phyloP scores from a whole-genome alignment of 1,140 invertebrate genomes.

The Mycetomoellerius zeteki region DNA sequence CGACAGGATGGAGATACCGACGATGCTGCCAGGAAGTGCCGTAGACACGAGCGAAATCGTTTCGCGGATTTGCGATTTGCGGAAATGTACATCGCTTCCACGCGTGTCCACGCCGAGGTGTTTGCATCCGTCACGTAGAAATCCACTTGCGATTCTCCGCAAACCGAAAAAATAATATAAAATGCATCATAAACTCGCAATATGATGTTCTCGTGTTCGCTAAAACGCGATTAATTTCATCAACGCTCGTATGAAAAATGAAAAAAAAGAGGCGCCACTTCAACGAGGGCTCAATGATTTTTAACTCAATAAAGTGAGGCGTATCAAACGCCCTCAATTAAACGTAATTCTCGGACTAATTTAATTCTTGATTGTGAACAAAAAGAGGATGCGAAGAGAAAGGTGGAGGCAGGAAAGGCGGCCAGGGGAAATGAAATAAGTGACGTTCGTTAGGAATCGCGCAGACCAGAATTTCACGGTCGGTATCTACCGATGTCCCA shows the following conservation, averaged over 20 bases:
- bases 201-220: background rate
- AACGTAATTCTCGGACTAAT: constrained; percentile 52
- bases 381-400: background rate
- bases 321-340: constrained; percentile 34
- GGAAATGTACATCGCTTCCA: constrained; percentile 51
- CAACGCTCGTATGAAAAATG: background rate
- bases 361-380: constrained; percentile 40
- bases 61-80: constrained; percentile 49
- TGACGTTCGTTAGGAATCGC: constrained; percentile 69
- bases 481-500: constrained; percentile 56
- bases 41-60: constrained; percentile 48
- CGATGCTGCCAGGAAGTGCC: constrained; percentile 52
- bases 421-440: constrained; percentile 6
- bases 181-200: background rate
- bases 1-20: constrained; percentile 52
- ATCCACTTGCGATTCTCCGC: background rate
- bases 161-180: background rate
- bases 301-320: constrained; percentile 30
- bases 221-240: constrained; percentile 38
- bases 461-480: constrained; percentile 73
- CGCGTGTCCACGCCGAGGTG: constrained; percentile 36
- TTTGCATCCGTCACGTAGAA: constrained; percentile 19
- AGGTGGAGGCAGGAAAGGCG: background rate
- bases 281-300: constrained; percentile 25
- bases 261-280: background rate